Conservation (phyloP, 2,888 invertebrate species). For the Antheraea assamensis region DNA sequence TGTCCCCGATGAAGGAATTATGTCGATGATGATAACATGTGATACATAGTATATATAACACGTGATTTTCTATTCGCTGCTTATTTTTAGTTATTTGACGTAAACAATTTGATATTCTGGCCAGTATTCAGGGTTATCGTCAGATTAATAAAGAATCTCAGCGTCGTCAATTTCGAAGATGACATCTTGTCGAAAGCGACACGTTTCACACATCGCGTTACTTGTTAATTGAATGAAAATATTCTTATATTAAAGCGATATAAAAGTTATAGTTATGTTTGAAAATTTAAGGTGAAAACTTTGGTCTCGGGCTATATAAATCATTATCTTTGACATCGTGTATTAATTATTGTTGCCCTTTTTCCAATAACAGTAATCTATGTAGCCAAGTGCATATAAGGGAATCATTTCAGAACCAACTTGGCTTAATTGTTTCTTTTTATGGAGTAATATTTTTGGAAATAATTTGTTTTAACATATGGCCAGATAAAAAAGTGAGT, state of each 20-base stretch:
- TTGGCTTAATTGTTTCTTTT: no score
- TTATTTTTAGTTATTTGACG: constrained; percentile 57
- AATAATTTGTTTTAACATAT: no score
- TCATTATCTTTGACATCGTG: constrained; percentile 17
- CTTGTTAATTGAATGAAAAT: constrained; percentile 12
- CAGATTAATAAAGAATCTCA: constrained; percentile 23
- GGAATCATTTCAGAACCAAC: no score
- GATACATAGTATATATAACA: constrained; percentile 35
- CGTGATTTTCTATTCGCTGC: constrained; percentile 41
- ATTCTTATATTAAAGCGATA: constrained; percentile 5
- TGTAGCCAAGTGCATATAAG: no score
- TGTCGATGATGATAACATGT: constrained; percentile 55
- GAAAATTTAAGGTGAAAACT: constrained; percentile 15
- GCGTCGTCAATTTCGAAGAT: constrained; percentile 12
- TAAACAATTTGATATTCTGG: constrained; percentile 42
- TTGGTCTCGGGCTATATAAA: constrained; percentile 13
- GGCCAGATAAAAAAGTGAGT: no score
- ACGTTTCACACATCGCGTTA: neutral
- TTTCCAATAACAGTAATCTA: no score
- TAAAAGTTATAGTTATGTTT: constrained; percentile 16
- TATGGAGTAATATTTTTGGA: no score
- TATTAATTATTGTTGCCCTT: neutral
- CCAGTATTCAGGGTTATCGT: constrained; percentile 32
- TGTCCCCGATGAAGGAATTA: constrained; percentile 65
- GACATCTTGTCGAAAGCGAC: constrained; percentile 11